phyloP scores from a whole-genome alignment of 2,113 vertebrate species.

The Rhea pennata region DNA sequence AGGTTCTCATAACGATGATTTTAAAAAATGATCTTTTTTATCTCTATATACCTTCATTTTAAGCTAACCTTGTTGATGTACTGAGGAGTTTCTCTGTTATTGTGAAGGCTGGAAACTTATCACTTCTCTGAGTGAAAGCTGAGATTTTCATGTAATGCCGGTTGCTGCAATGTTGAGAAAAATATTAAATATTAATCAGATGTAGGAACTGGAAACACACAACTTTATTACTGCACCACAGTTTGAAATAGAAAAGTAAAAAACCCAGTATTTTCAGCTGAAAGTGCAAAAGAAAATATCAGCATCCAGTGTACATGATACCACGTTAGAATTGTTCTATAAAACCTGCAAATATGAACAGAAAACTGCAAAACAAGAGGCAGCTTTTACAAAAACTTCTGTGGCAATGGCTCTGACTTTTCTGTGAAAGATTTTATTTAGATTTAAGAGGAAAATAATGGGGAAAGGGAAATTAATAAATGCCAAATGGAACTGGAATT shows the following conservation, averaged over 20 bases:
- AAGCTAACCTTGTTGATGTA: not conserved
- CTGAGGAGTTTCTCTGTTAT: not conserved
- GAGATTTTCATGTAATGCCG: not conserved
- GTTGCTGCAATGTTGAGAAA: not conserved
- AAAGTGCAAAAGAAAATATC: not conserved
- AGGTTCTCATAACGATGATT: not conserved
- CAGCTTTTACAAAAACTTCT: not conserved
- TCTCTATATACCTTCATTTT: not conserved
- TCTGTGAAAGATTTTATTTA: not conserved
- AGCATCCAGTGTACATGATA: not conserved
- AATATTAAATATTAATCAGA: not conserved
- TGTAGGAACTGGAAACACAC: not conserved
- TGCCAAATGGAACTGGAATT: not conserved
- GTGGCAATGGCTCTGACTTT: not conserved
- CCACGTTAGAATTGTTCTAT: not conserved
- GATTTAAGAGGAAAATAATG: not conserved
- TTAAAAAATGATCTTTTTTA: not conserved
- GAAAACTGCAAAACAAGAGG: not conserved
- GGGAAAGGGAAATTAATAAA: not conserved
- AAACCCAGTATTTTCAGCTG: not conserved
- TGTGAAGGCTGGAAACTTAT: not conserved
- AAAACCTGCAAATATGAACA: not conserved
- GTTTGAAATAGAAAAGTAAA: not conserved
- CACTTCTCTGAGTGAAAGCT: not conserved
- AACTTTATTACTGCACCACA: not conserved